Percentiles rank a stretch among this genome's conserved stretches.
phyloP scores from a whole-genome alignment of 2,888 invertebrate species.

The Augiades crinisus region DNA sequence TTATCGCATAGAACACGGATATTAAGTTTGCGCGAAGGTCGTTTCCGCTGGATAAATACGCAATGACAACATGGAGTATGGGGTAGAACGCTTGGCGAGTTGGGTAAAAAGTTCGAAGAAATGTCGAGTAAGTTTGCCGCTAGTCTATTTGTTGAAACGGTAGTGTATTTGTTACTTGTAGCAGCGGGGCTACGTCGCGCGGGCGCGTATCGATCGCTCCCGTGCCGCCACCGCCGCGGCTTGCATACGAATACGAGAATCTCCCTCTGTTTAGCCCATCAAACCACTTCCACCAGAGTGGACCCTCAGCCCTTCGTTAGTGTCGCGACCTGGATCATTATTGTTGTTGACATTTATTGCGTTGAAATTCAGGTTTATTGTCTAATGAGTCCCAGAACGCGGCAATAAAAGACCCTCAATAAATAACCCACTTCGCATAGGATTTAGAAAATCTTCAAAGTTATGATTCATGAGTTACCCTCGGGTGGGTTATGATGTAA shows the following conservation, averaged over 20 bases:
- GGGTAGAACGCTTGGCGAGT: neutral
- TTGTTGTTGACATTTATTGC: slow-evolving; percentile 43
- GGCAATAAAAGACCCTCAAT: no score
- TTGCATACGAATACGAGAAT: slow-evolving; percentile 78
- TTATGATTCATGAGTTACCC: no score
- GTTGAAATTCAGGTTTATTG: neutral
- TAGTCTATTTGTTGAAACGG: slow-evolving; percentile 59
- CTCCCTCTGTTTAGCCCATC: slow-evolving; percentile 68
- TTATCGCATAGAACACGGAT: neutral
- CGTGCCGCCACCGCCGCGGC: slow-evolving; percentile 56
- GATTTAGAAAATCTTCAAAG: neutral
- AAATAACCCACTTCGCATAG: no score
- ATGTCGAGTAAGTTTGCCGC: slow-evolving; percentile 38
- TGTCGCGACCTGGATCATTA: slow-evolving; percentile 60
- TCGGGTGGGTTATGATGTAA: no score
- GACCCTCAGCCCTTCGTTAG: slow-evolving; percentile 61
- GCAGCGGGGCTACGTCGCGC: slow-evolving; percentile 64
- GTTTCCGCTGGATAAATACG: neutral
- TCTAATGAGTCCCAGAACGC: no score
- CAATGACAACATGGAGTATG: neutral
- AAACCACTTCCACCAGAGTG: slow-evolving; percentile 61
- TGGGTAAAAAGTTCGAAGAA: slow-evolving; percentile 13
- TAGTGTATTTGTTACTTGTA: slow-evolving; percentile 45
- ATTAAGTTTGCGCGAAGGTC: slow-evolving; percentile 2
- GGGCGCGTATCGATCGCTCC: slow-evolving; percentile 78